These are phyloP conservation scores for Myxocyprinus asiaticus DNA, from an alignment of 2,113 vertebrate genomes.

Conservation along the genomic window DNA sequence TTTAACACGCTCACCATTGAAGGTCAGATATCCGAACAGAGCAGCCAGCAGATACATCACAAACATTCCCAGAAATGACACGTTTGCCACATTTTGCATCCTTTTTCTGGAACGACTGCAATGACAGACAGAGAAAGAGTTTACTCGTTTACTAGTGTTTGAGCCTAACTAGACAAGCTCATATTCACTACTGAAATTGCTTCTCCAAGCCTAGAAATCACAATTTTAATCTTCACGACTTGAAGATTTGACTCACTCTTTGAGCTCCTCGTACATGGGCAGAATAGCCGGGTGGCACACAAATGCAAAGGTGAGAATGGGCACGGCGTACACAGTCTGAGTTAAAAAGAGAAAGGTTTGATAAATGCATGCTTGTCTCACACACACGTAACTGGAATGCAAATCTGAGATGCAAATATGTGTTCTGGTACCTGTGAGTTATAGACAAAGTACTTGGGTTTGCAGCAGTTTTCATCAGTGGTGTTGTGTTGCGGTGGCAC, in stretches of 20 bases:
- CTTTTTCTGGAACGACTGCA: conserved; percentile 86
- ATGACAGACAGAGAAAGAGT: conserved; percentile 43
- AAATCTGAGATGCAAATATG: not conserved
- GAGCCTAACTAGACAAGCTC: too few species aligned
- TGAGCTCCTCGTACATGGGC: conserved; percentile 97
- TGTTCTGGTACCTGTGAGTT: conserved; percentile 85
- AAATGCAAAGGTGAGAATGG: conserved; percentile 95
- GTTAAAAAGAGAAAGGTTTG: conserved; percentile 34
- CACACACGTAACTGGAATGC: not conserved
- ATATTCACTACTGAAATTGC: too few species aligned
- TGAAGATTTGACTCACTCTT: conserved; percentile 78
- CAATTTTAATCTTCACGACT: too few species aligned
- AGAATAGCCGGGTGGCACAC: conserved; percentile 96
- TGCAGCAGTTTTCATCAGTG: conserved; percentile 79
- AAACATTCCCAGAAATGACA: conserved; percentile 96
- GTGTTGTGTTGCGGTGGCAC: conserved; percentile 41
- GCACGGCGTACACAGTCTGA: conserved; percentile 94
- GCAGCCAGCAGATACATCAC: conserved; percentile 96
- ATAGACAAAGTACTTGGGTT: conserved; percentile 87
- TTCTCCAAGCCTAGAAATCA: too few species aligned
- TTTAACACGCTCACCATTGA: conserved; percentile 80
- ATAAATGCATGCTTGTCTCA: not conserved
- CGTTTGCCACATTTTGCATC: conserved; percentile 96
- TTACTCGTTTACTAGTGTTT: too few species aligned
- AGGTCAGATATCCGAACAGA: conserved; percentile 96